These are phyloP conservation scores for Passerina amoena DNA, from an alignment of 2,113 vertebrate species.

Conservation along the genomic window DNA sequence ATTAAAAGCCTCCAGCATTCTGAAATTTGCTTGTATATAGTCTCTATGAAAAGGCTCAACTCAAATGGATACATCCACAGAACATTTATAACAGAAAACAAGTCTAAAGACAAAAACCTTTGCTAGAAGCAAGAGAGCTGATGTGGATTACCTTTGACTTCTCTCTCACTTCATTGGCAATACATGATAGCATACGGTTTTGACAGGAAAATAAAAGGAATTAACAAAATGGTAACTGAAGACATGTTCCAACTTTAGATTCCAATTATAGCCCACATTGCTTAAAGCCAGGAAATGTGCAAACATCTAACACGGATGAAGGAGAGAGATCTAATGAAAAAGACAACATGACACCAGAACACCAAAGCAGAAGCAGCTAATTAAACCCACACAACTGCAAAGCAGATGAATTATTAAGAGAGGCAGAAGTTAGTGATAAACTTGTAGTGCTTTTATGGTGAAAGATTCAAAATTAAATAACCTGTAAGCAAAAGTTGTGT, in stretches of 20 bases:
- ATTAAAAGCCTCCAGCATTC: not conserved
- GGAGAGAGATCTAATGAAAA: constrained; percentile 28
- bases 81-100: not conserved
- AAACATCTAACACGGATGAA: constrained; percentile 23
- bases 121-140: not conserved
- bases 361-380: not conserved
- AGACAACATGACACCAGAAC: constrained; percentile 42
- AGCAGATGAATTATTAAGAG: not conserved
- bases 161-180: constrained; percentile 2
- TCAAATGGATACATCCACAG: not conserved
- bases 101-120: not conserved
- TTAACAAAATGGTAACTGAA: constrained; percentile 39
- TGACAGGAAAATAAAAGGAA: constrained; percentile 55
- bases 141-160: constrained; percentile 47
- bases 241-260: constrained; percentile 25
- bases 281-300: constrained; percentile 51
- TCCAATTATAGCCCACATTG: constrained; percentile 46
- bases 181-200: not conserved
- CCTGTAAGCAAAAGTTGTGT: not conserved
- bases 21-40: not conserved
- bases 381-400: not conserved
- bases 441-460: not conserved
- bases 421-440: not conserved
- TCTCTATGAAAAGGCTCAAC: not conserved
- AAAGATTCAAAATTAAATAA: not conserved